Percentiles rank a stretch among this genome's conserved stretches.
These are phyloP conservation scores for Hormiphora californensis DNA, from an alignment of 37 sponge, comb jelly and placozoan genomes.

Conservation along the genomic window DNA sequence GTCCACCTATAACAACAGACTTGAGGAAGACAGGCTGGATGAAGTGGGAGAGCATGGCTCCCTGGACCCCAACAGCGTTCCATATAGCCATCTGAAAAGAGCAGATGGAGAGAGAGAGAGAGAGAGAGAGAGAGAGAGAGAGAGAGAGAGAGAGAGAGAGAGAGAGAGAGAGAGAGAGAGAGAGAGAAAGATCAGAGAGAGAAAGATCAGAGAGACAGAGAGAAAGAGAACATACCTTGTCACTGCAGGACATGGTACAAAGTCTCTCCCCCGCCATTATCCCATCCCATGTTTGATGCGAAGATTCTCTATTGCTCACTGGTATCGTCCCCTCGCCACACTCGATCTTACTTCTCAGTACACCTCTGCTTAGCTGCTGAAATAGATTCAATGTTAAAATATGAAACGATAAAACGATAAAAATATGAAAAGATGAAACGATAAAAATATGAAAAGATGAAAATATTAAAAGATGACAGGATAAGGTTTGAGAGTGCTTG, in stretches of 20 bases:
- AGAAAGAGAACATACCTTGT: neutral
- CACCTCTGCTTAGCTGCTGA: neutral
- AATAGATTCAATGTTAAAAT: too few relatives aligned
- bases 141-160: neutral
- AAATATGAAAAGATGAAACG: too few relatives aligned
- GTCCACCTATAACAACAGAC: slow-evolving; percentile 9
- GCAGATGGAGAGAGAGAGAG: neutral
- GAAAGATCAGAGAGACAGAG: too few relatives aligned
- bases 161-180: slow-evolving; percentile 45
- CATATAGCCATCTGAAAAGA: slow-evolving; percentile 49
- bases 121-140: slow-evolving; percentile 58
- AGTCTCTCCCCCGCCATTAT: neutral
- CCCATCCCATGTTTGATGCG: neutral
- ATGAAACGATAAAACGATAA: too few relatives aligned
- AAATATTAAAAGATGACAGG: too few relatives aligned
- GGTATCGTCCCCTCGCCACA: slow-evolving; percentile 4
- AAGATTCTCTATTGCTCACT: neutral
- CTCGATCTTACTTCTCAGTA: slow-evolving; percentile 2
- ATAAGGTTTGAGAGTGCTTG: too few relatives aligned
- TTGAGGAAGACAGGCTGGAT: slow-evolving; percentile 18
- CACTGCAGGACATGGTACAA: neutral
- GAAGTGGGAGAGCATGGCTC: slow-evolving; percentile 53
- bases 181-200: too few relatives aligned
- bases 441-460: too few relatives aligned
- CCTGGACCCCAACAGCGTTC: slow-evolving; percentile 47